Evolutionary conservation across 2,797 vertebrate genomes (phyloP).

Genomic region (Poecilia gillii): DNA sequence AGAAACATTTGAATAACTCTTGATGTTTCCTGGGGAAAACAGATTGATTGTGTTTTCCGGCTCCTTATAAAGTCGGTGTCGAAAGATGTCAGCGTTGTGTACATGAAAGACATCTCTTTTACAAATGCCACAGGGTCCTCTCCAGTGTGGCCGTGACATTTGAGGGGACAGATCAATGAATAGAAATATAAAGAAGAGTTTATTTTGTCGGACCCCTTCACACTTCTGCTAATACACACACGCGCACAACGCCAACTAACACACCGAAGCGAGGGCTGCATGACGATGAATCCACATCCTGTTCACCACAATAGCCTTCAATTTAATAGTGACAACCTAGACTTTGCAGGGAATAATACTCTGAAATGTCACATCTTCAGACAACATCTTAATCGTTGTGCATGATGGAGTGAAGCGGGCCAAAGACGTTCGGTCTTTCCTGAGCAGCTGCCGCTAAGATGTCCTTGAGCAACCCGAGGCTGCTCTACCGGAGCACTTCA

Average conservation of each 20-base stretch:
- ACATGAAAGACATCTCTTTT: slow-evolving; percentile 36
- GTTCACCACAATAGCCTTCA: slow-evolving; percentile 40
- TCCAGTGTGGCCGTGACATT: slow-evolving; percentile 35
- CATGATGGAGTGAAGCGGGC: slow-evolving; percentile 29
- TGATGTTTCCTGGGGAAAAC: slow-evolving; percentile 21
- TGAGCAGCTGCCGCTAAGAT: slow-evolving; percentile 33
- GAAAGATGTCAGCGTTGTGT: slow-evolving; percentile 11
- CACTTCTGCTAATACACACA: neutral
- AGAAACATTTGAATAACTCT: slow-evolving; percentile 7
- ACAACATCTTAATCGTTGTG: slow-evolving; percentile 46
- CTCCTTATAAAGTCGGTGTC: slow-evolving; percentile 14
- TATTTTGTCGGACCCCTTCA: slow-evolving; percentile 5
- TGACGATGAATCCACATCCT: slow-evolving; percentile 33
- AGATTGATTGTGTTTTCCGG: slow-evolving; percentile 27
- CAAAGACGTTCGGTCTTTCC: slow-evolving; percentile 23
- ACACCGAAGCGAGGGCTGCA: slow-evolving; percentile 15
- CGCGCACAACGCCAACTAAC: neutral
- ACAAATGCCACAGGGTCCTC: slow-evolving; percentile 27
- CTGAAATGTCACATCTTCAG: slow-evolving; percentile 38
- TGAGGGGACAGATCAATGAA: slow-evolving; percentile 26
- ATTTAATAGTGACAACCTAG: slow-evolving; percentile 43
- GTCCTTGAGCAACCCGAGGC: slow-evolving; percentile 53
- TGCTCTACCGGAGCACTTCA: slow-evolving; percentile 38
- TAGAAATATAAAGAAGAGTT: slow-evolving; percentile 23
- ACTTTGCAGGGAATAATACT: slow-evolving; percentile 39